Base-by-base conservation (phyloP, 1,140 invertebrate genomes). In the Solenopsis invicta region DNA sequence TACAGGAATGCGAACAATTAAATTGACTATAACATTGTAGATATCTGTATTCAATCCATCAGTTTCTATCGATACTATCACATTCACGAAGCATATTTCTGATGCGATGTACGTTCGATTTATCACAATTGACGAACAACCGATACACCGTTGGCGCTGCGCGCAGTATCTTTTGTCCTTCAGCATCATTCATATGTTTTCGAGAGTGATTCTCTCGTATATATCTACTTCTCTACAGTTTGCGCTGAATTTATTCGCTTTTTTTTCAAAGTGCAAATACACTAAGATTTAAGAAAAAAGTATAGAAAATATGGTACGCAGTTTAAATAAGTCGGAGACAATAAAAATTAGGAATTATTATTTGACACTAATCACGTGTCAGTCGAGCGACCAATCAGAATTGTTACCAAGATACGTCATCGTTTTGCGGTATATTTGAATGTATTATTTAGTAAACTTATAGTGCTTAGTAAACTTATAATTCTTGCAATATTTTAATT, bases 1-100 rank as follows among this genome's bases (percentile, higher is more conserved):
- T 21, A n/a, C 37, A 24, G 74, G 56, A 45, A 54, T 34, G 74
- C 56, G 5, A 29, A 9, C 54, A 77, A 77, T 77, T 77, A 77
- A 77, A 77, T 77, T 77, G 74, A 2, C 72, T 56, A 37, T 61
- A 61, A 61, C 56, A 74, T 16, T 34, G 12, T 56, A 74, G 54
- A 54, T 61, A 21, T 45, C 54, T n/a, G 13, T 76, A 76, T 54
- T 77, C 74, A 77, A 77, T 77, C 56, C 41, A 41, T 62, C 56
- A 62, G 29, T 62, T 48, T 62, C 41, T 37, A 21, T 21, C 21
- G 21, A 61, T 41, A 24, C 69, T 54, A 72, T 76, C 54, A 29
- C 56, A 24, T 50, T 16, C 45, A 10, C 45, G 34, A 16, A 45
- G 45, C 18, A 75, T 76, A 76, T 45, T 9, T 9, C 54, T 45